Conservation (phyloP, 2,797 vertebrate genomes). For the Sardinella longiceps region DNA sequence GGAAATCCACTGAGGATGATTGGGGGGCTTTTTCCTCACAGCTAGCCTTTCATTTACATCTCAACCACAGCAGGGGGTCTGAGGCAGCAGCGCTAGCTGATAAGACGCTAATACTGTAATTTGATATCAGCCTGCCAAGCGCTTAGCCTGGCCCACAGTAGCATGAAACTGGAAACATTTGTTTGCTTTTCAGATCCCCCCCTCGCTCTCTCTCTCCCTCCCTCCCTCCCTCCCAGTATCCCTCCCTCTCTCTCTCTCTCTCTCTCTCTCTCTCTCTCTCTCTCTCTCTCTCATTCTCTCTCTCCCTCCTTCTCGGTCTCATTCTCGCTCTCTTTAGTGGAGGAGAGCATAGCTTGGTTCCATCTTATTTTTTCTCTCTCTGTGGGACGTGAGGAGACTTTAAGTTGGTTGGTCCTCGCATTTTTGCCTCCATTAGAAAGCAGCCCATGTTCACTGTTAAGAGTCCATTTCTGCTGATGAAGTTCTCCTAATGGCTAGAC, state of each 20-base stretch:
- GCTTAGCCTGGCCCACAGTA: neutral
- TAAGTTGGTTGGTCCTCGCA: neutral
- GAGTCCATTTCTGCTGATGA: neutral
- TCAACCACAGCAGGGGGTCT: slow-evolving; percentile 5
- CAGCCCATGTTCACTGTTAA: too few species aligned
- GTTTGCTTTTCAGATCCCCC: neutral
- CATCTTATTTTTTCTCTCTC: neutral
- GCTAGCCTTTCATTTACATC: neutral
- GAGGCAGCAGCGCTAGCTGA: neutral
- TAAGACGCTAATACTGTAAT: neutral
- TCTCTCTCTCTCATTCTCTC: neutral
- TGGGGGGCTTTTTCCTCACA: neutral
- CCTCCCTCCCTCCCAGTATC: neutral
- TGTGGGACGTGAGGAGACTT: neutral
- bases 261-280: neutral
- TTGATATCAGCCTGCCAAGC: neutral
- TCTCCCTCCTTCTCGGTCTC: neutral
- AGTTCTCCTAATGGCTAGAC: neutral
- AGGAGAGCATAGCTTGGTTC: neutral
- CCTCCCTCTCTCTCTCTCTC: neutral
- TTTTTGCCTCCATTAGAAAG: neutral
- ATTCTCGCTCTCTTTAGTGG: neutral
- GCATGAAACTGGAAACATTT: neutral
- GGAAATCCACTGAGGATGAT: neutral
- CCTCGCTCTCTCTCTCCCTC: neutral